Percentiles rank a stretch among this genome's conserved stretches.
Conservation (phyloP, 2,888 invertebrate species). For the Cenopis cana region DNA sequence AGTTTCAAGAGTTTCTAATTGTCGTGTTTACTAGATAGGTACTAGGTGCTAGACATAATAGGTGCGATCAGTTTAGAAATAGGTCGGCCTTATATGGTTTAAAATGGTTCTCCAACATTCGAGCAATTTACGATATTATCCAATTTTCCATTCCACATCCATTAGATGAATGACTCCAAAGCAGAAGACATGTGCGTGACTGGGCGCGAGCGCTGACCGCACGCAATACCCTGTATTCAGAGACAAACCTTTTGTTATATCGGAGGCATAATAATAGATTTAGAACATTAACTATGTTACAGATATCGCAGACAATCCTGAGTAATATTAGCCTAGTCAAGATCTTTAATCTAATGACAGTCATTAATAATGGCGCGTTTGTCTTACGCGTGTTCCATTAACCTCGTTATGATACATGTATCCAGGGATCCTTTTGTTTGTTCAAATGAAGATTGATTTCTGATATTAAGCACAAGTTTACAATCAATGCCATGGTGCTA, state of each 20-base stretch:
- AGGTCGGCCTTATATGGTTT: constrained; percentile 57
- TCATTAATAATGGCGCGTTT: constrained; percentile 57
- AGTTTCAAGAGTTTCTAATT: constrained; percentile 47
- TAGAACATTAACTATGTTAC: constrained; percentile 19
- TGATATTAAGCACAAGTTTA: constrained; percentile 49
- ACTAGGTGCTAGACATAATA: background rate
- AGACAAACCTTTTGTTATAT: constrained; percentile 23
- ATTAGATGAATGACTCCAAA: constrained; percentile 65
- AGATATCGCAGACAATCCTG: constrained; percentile 19
- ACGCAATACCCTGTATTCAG: constrained; percentile 60
- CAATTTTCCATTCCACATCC: constrained; percentile 70
- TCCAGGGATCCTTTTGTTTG: constrained; percentile 61
- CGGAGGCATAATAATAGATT: constrained; percentile 26
- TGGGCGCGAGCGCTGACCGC: constrained; percentile 56
- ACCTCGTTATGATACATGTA: constrained; percentile 60
- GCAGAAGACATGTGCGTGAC: constrained; percentile 58
- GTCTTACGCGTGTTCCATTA: constrained; percentile 62
- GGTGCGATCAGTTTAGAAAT: constrained; percentile 48
- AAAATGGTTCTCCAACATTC: constrained; percentile 50
- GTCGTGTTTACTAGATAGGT: background rate
- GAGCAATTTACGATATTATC: constrained; percentile 71
- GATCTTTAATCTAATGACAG: constrained; percentile 57
- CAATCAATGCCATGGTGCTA: constrained; percentile 54
- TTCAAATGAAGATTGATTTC: constrained; percentile 58
- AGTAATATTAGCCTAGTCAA: constrained; percentile 58